Conservation (phyloP, 92 coral and sea anemone genomes). For the Palythoa grandis region DNA sequence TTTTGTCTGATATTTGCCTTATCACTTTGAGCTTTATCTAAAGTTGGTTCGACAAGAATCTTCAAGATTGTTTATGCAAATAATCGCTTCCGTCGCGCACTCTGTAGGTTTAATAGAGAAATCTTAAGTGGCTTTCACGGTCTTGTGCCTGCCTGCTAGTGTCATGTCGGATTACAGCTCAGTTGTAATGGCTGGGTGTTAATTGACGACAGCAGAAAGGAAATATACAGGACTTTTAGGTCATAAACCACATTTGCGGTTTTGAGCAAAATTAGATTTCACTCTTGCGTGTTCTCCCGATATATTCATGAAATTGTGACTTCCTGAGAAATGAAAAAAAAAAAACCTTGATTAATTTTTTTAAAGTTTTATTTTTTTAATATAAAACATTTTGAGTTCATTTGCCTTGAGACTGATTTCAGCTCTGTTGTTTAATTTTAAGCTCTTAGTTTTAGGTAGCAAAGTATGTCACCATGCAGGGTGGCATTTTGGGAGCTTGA, state of each 20-base stretch:
- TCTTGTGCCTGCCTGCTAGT: slow-evolving; percentile 20
- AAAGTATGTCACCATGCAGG: not conserved
- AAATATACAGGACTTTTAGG: slow-evolving; percentile 5
- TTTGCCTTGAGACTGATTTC: not conserved
- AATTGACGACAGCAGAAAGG: slow-evolving; percentile 15
- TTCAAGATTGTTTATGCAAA: slow-evolving; percentile 39
- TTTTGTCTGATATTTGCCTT: slow-evolving; percentile 29
- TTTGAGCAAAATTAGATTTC: not conserved
- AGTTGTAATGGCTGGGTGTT: slow-evolving; percentile 10
- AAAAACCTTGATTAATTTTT: not conserved
- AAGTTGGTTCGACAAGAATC: slow-evolving; percentile 42
- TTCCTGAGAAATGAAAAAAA: not conserved
- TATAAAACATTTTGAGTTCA: not conserved
- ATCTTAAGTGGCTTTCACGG: slow-evolving; percentile 42
- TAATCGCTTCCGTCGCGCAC: slow-evolving; percentile 32
- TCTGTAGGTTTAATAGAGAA: slow-evolving; percentile 33
- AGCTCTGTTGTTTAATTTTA: not conserved
- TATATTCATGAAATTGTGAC: not conserved
- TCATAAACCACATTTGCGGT: slow-evolving; percentile 2
- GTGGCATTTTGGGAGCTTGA: not conserved
- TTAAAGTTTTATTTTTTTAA: not conserved
- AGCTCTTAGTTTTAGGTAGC: not conserved
- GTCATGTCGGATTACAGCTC: slow-evolving; percentile 14
- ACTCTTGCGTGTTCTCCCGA: not conserved
- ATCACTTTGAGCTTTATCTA: slow-evolving; percentile 32